A percentile compares a stretch with the other conserved stretches of the same genome.
phyloP scores from a whole-genome alignment of 2,888 invertebrate genomes.

The Mechanitis mazaeus region DNA sequence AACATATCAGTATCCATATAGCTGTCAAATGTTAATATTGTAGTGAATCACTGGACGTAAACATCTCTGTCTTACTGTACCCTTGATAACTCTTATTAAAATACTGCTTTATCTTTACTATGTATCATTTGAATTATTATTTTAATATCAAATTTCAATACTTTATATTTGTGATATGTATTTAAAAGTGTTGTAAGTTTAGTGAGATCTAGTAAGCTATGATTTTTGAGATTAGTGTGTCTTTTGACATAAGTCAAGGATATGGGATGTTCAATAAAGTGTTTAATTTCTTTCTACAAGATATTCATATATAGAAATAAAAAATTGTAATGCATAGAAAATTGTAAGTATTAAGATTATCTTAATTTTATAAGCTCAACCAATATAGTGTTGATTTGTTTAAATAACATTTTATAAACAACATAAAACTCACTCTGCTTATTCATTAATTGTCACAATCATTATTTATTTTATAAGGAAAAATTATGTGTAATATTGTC shows the following conservation, averaged over 20 bases:
- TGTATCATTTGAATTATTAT: slow-evolving; percentile 15
- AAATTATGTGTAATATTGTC: background rate
- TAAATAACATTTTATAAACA: no score
- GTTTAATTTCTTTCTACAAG: slow-evolving; percentile 16
- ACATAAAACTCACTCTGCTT: background rate
- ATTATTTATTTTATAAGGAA: slow-evolving; percentile 1
- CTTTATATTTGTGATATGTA: slow-evolving; percentile 5
- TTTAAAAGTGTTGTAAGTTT: slow-evolving; percentile 13
- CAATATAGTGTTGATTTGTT: no score
- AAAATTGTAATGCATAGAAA: slow-evolving; percentile 59
- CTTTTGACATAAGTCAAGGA: slow-evolving; percentile 40
- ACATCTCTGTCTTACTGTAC: slow-evolving; percentile 48
- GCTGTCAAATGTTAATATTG: slow-evolving; percentile 32
- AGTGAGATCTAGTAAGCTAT: slow-evolving; percentile 54
- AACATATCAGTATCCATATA: slow-evolving; percentile 21
- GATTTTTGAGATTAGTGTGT: slow-evolving; percentile 51
- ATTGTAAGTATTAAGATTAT: slow-evolving; percentile 52
- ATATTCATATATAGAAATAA: slow-evolving; percentile 21
- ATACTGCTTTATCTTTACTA: slow-evolving; percentile 39
- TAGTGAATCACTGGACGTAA: slow-evolving; percentile 48
- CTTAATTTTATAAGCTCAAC: background rate
- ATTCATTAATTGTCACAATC: background rate
- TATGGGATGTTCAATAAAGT: slow-evolving; percentile 22
- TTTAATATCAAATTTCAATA: slow-evolving; percentile 12
- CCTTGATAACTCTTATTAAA: slow-evolving; percentile 56